Conservation (phyloP, 2,888 invertebrate genomes). For the Theretra japonica region DNA sequence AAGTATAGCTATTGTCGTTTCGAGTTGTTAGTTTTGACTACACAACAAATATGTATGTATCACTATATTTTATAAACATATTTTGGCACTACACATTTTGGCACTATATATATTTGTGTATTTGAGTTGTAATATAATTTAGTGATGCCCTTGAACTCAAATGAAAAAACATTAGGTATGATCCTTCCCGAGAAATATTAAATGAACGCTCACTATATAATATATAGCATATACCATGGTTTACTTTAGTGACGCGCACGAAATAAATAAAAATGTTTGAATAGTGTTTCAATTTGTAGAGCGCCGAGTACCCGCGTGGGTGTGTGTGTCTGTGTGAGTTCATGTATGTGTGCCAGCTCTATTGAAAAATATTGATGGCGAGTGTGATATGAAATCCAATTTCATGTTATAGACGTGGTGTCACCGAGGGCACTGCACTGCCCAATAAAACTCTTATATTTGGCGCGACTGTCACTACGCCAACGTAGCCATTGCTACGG, state of each 20-base stretch:
- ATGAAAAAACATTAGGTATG: neutral
- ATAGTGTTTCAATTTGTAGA: neutral
- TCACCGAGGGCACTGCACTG: slow-evolving; percentile 41
- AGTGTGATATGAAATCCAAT: slow-evolving; percentile 26
- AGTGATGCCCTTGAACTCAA: neutral
- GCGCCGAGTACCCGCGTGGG: neutral
- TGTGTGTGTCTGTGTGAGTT: neutral
- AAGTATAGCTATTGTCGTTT: too few species aligned
- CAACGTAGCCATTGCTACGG: slow-evolving; percentile 34
- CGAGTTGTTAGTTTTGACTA: too few species aligned
- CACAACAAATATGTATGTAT: too few species aligned
- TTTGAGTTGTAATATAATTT: too few species aligned
- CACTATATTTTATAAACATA: too few species aligned
- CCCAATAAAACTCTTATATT: slow-evolving; percentile 23
- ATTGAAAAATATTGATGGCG: slow-evolving; percentile 14
- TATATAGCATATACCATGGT: neutral
- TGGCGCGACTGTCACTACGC: slow-evolving; percentile 15
- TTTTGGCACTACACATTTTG: too few species aligned
- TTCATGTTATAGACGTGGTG: slow-evolving; percentile 42
- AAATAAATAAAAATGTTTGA: slow-evolving; percentile 2
- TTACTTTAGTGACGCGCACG: neutral
- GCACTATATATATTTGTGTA: too few species aligned
- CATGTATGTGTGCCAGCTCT: neutral
- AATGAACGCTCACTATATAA: neutral
- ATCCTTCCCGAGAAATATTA: too few species aligned